A percentile compares a stretch with the other conserved stretches of the same genome.
phyloP scores from a whole-genome alignment of 2,113 vertebrate genomes.

The Corvus hawaiiensis region DNA sequence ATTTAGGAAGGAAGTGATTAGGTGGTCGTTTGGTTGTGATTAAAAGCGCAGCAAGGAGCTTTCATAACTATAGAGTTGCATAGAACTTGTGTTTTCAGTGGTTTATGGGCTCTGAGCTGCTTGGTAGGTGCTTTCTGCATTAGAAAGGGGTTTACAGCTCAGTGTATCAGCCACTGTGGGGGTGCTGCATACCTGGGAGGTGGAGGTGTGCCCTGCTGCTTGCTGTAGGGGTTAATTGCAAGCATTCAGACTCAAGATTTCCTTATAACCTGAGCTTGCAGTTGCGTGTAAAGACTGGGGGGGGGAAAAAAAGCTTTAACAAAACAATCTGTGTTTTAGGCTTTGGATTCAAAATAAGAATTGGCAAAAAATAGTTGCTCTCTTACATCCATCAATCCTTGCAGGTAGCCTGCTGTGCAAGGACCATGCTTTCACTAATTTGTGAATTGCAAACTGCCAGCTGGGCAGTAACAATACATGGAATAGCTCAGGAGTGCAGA shows the following conservation, averaged over 20 bases:
- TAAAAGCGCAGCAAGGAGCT: not conserved
- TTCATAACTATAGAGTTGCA: not conserved
- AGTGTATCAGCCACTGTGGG: not conserved
- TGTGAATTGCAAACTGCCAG: not conserved
- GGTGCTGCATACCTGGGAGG: not conserved
- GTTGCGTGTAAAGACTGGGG: not conserved
- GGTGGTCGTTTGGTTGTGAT: not conserved
- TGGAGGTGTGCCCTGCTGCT: not conserved
- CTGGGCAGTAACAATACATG: accelerated
- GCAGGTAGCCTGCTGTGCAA: not conserved
- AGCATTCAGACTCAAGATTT: not conserved
- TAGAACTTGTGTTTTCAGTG: not conserved
- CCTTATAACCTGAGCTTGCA: not conserved
- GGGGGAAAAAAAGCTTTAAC: too few relatives aligned
- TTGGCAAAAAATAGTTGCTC: not conserved
- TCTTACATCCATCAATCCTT: accelerated
- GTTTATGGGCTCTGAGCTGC: not conserved
- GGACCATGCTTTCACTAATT: not conserved
- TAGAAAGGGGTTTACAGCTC: not conserved
- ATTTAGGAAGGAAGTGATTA: not conserved
- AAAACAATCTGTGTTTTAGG: not conserved
- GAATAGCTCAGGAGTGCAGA: not conserved
- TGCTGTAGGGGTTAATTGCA: not conserved
- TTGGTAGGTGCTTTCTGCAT: not conserved
- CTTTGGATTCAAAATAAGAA: not conserved